Percentiles rank a stretch among this genome's conserved stretches.
Evolutionary conservation across 2,888 invertebrate genomes (phyloP).

Genomic region (Catocala sponsa): DNA sequence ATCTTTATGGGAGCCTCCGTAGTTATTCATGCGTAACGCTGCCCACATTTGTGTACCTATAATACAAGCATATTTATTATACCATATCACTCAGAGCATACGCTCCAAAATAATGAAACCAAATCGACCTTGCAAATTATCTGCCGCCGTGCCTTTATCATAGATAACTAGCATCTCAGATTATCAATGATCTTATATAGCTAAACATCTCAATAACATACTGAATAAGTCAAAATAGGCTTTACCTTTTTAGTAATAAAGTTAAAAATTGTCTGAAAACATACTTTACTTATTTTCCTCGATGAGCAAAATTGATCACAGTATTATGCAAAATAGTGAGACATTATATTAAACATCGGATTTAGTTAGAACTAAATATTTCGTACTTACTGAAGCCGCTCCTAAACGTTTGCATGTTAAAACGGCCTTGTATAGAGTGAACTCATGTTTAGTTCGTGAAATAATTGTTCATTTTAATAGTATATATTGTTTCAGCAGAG

Average conservation of each 20-base stretch:
- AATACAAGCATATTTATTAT: too few species aligned
- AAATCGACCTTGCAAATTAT: conserved; percentile 39
- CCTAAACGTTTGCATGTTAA: conserved; percentile 4
- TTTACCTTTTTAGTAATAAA: conserved; percentile 9
- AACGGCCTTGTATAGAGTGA: not conserved
- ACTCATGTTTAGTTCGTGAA: not conserved
- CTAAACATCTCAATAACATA: conserved; percentile 12
- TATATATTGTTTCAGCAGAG: too few species aligned
- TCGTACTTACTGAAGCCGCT: too few species aligned
- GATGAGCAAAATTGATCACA: conserved; percentile 15
- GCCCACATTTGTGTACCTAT: too few species aligned
- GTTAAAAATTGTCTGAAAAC: conserved; percentile 11
- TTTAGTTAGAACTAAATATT: not conserved
- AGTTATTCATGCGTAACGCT: too few species aligned
- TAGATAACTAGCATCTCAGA: conserved; percentile 48
- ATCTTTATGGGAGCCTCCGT: too few species aligned
- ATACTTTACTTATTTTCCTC: conserved; percentile 21
- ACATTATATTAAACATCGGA: not conserved
- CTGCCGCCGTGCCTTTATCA: conserved; percentile 34
- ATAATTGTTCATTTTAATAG: too few species aligned
- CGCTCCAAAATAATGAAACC: not conserved
- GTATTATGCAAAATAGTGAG: conserved; percentile 14
- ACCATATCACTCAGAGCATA: not conserved
- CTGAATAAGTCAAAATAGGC: not conserved
- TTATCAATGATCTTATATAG: conserved; percentile 36